phyloP scores from a whole-genome alignment of 1,140 invertebrate species.

The Cephus cinctus region DNA sequence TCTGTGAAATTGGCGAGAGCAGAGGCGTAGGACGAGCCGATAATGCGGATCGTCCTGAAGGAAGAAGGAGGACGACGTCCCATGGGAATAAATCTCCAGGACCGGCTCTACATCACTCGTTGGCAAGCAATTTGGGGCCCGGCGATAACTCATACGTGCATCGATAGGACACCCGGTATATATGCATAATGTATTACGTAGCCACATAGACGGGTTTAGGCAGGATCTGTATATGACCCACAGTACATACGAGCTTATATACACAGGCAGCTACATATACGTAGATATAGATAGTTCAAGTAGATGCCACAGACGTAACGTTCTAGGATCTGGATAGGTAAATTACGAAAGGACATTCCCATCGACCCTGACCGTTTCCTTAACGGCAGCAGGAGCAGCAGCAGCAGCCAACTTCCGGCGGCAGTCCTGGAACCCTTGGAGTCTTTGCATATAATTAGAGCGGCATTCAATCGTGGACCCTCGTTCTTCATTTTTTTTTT shows the following conservation, averaged over 20 bases:
- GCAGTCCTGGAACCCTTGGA: not conserved
- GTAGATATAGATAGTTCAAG: not conserved
- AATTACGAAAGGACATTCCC: too few species aligned
- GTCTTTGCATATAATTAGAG: slow-evolving; percentile 50
- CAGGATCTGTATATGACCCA: too few species aligned
- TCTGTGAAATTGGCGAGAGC: slow-evolving; percentile 40
- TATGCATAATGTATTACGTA: slow-evolving; percentile 42
- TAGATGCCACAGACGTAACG: slow-evolving; percentile 19
- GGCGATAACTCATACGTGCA: slow-evolving; percentile 54
- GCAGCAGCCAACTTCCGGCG: not conserved
- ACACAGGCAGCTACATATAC: not conserved
- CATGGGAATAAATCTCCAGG: slow-evolving; percentile 50
- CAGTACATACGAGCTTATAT: not conserved
- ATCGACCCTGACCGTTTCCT: too few species aligned
- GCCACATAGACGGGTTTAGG: too few species aligned
- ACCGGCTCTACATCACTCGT: slow-evolving; percentile 50
- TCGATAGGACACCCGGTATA: slow-evolving; percentile 43
- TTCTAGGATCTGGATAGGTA: slow-evolving; percentile 11
- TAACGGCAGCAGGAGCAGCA: not conserved
- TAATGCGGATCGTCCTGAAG: slow-evolving; percentile 28
- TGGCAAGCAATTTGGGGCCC: slow-evolving; percentile 54
- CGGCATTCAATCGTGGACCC: slow-evolving; percentile 41
- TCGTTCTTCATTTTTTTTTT: slow-evolving; percentile 36
- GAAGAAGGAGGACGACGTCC: not conserved
- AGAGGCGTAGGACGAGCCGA: slow-evolving; percentile 24